Evolutionary conservation across 2,797 vertebrate species (phyloP).

Genomic region (Notolepis coatsorum): DNA sequence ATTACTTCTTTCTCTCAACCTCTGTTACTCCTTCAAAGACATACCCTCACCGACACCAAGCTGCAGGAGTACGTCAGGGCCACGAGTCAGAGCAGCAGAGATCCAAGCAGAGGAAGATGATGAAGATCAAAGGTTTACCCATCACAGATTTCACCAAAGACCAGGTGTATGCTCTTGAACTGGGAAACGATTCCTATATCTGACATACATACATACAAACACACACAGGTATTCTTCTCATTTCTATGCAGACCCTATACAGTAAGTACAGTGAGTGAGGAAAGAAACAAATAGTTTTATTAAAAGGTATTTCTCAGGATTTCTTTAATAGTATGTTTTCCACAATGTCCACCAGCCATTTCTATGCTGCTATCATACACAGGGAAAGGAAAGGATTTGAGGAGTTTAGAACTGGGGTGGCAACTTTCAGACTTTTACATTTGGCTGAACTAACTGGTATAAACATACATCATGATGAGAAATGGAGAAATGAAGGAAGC

Average conservation of each 20-base stretch:
- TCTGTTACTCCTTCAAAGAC: too few species aligned
- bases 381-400: too few species aligned
- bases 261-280: not conserved
- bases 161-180: constrained; percentile 12
- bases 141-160: not conserved
- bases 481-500: too few species aligned
- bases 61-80: not conserved
- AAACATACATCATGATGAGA: too few species aligned
- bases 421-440: too few species aligned
- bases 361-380: too few species aligned
- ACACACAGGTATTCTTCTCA: constrained; percentile 3
- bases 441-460: too few species aligned
- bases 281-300: not conserved
- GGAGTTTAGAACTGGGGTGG: too few species aligned
- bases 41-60: not conserved
- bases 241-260: too few species aligned
- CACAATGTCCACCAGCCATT: too few species aligned
- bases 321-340: too few species aligned
- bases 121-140: constrained; percentile 16
- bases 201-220: constrained; percentile 8
- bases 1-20: too few species aligned
- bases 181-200: not conserved
- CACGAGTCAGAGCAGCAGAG: not conserved
- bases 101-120: not conserved
- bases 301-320: not conserved